Conservation (phyloP, 1,140 invertebrate genomes). For the Cataglyphis hispanica region DNA sequence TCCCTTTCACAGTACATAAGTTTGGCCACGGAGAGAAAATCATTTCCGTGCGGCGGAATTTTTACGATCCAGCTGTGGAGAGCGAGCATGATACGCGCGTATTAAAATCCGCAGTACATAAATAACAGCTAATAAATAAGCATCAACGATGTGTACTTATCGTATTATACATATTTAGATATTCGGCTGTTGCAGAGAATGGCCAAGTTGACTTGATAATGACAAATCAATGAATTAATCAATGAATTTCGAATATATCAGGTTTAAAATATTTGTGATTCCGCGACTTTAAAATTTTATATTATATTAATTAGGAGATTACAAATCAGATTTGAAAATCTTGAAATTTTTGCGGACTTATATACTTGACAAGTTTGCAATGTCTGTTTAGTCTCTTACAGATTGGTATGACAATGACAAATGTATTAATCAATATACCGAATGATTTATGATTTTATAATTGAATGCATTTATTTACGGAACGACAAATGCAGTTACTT, state of each 20-base stretch:
- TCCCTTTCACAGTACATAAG: conserved; percentile 30
- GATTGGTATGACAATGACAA: not conserved
- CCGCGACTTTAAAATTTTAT: not conserved
- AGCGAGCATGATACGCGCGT: conserved; percentile 1
- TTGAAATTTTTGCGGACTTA: not conserved
- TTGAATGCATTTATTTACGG: not conserved
- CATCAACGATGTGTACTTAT: conserved; percentile 30
- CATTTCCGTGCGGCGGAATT: conserved; percentile 48
- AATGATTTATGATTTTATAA: conserved; percentile 7
- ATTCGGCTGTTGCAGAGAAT: not conserved
- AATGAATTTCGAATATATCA: not conserved
- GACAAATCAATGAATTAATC: conserved; percentile 1
- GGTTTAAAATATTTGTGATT: not conserved
- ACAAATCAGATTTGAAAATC: not conserved
- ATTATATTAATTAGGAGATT: not conserved
- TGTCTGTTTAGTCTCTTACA: not conserved
- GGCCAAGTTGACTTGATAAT: conserved; percentile 16
- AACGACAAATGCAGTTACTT: not conserved
- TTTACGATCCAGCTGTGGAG: conserved; percentile 43
- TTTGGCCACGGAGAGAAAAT: conserved; percentile 48
- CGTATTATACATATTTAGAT: conserved; percentile 22
- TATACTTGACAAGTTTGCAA: not conserved
- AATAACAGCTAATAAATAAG: conserved; percentile 55
- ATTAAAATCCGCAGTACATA: conserved; percentile 56
- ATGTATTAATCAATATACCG: not conserved